Conservation (phyloP, 2,888 invertebrate species). For the Amphipoea oculea region DNA sequence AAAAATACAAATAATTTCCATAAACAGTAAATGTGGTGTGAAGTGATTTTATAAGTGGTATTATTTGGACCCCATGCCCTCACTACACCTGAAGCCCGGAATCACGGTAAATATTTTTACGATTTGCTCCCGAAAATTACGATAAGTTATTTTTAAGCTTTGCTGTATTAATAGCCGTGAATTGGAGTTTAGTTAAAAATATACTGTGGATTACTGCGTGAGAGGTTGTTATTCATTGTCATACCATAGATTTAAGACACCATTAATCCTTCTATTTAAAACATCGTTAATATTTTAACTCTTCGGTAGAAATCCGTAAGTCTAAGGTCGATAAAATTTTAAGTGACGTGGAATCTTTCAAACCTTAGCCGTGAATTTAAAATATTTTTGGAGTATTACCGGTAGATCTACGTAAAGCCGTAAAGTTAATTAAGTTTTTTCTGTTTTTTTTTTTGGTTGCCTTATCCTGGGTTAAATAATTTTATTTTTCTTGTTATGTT, state of each 20-base stretch:
- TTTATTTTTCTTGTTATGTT: neutral
- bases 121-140: conserved; percentile 46
- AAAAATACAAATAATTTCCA: conserved; percentile 61
- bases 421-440: neutral
- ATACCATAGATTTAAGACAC: conserved; percentile 25
- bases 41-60: conserved; percentile 73
- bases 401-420: neutral
- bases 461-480: neutral
- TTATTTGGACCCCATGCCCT: conserved; percentile 83
- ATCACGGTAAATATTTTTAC: conserved; percentile 83
- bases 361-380: neutral
- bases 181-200: conserved; percentile 67
- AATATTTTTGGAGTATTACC: neutral
- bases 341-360: conserved; percentile 1
- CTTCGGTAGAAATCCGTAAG: neutral
- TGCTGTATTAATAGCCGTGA: conserved; percentile 75
- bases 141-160: conserved; percentile 73
- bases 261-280: neutral
- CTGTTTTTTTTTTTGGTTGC: neutral
- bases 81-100: conserved; percentile 88
- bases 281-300: conserved; percentile 8
- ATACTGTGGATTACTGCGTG: conserved; percentile 21
- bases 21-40: conserved; percentile 79
- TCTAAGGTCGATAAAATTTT: conserved; percentile 31
- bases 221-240: conserved; percentile 34